Conservation (phyloP, 2,888 invertebrate species). For the Cryptocheilus praepositus region DNA sequence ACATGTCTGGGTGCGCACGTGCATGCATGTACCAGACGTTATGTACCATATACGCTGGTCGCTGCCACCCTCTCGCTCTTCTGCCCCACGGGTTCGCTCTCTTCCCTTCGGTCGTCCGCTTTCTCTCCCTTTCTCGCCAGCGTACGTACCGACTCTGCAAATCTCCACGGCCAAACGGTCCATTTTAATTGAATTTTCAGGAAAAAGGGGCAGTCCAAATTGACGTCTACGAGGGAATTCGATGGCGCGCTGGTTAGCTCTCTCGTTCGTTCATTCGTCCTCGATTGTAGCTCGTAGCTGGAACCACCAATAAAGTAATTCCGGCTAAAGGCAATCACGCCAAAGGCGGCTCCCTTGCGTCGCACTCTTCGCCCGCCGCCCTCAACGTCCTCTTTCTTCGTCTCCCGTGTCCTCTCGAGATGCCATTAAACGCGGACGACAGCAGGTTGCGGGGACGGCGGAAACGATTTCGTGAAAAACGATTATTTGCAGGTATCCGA, state of each 20-base stretch:
- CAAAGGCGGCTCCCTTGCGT: constrained; percentile 36
- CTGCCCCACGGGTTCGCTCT: too few species aligned
- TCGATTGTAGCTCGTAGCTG: constrained; percentile 40
- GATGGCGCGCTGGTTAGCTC: constrained; percentile 40
- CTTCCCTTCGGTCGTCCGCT: too few species aligned
- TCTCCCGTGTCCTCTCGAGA: constrained; percentile 10
- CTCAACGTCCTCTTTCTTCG: neutral
- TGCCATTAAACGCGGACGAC: constrained; percentile 36
- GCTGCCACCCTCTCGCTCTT: constrained; percentile 9
- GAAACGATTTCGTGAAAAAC: constrained; percentile 15
- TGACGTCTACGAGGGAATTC: constrained; percentile 42
- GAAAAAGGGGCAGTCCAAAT: constrained; percentile 47
- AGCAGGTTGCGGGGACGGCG: neutral
- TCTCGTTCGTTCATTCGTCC: constrained; percentile 38
- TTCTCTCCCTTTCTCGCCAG: too few species aligned
- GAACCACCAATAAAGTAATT: constrained; percentile 55
- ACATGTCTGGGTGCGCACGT: neutral
- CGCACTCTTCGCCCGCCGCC: constrained; percentile 7
- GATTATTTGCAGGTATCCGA: constrained; percentile 34
- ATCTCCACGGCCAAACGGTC: constrained; percentile 37
- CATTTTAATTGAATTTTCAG: constrained; percentile 55
- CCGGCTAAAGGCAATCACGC: constrained; percentile 45
- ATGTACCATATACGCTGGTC: constrained; percentile 24
- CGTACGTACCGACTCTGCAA: constrained; percentile 21
- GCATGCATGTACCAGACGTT: constrained; percentile 10